A percentile compares a stretch with the other conserved stretches of the same genome.
These are phyloP conservation scores for Isurus oxyrinchus DNA, from an alignment of 2,113 vertebrate species.

Conservation along the genomic window DNA sequence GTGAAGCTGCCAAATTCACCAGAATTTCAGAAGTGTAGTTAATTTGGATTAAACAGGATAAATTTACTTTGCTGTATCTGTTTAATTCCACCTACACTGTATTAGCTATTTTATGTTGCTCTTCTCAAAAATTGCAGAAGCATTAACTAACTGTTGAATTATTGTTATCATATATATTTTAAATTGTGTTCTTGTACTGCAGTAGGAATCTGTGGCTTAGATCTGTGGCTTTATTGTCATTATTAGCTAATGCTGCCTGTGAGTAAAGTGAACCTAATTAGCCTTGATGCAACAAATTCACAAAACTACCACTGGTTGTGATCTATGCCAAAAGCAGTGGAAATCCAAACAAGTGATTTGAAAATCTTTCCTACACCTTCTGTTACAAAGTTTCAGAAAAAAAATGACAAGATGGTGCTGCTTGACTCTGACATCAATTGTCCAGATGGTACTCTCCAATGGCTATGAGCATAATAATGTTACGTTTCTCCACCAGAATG, in stretches of 20 bases:
- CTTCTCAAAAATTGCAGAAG: neutral
- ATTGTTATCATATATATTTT: neutral
- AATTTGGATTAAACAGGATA: neutral
- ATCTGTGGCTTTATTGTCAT: slow-evolving; percentile 44
- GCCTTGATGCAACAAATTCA: slow-evolving; percentile 64
- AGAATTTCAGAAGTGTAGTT: neutral
- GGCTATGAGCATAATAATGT: slow-evolving; percentile 59
- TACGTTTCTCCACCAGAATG: slow-evolving; percentile 62
- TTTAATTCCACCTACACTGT: neutral
- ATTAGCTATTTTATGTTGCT: neutral
- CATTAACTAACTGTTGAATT: neutral
- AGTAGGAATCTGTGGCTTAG: slow-evolving; percentile 44
- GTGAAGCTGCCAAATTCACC: neutral
- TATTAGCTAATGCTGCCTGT: slow-evolving; percentile 51
- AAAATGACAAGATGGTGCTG: slow-evolving; percentile 58
- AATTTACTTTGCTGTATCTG: neutral
- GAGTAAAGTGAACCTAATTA: slow-evolving; percentile 63
- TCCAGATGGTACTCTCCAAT: slow-evolving; percentile 65
- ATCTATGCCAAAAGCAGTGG: slow-evolving; percentile 64
- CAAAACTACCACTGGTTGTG: slow-evolving; percentile 61
- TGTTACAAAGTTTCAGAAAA: slow-evolving; percentile 57
- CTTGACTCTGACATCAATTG: slow-evolving; percentile 50
- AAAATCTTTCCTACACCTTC: slow-evolving; percentile 56
- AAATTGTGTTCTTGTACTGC: neutral
- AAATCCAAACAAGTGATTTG: slow-evolving; percentile 59